A percentile compares a stretch with the other conserved stretches of the same genome.
Conservation (phyloP, 2,113 vertebrate genomes). For the Mormoops blainvillei region DNA sequence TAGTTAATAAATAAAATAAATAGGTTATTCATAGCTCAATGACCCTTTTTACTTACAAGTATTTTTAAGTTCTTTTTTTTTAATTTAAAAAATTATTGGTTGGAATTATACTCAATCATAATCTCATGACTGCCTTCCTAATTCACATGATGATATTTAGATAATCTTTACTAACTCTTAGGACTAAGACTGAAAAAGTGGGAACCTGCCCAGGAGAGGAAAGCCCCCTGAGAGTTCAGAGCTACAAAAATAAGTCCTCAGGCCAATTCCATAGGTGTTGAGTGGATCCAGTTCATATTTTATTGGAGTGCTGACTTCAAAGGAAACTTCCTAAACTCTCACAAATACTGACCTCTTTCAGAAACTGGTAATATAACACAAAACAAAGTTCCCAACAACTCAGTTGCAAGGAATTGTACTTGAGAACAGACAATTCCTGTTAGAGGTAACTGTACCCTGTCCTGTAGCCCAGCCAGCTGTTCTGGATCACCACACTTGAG, state of each 20-base stretch:
- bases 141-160: constrained; percentile 57
- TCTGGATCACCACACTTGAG: constrained; percentile 11
- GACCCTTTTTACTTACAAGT: constrained; percentile 41
- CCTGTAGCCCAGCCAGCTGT: constrained; percentile 17
- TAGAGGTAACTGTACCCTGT: constrained; percentile 54
- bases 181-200: constrained; percentile 14
- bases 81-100: constrained; percentile 51
- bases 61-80: constrained; percentile 35
- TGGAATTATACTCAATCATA: constrained; percentile 47
- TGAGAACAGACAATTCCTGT: constrained; percentile 54
- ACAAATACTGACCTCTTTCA: constrained; percentile 63
- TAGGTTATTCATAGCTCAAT: background rate
- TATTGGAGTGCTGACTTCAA: constrained; percentile 49
- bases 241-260: constrained; percentile 23
- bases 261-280: constrained; percentile 13
- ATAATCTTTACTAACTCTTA: constrained; percentile 40
- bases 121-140: constrained; percentile 45
- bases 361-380: constrained; percentile 48
- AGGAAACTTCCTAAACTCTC: constrained; percentile 54
- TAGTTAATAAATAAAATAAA: background rate
- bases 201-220: constrained; percentile 8
- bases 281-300: constrained; percentile 57
- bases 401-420: constrained; percentile 45
- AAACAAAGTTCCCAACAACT: constrained; percentile 60
- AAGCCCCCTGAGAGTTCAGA: constrained; percentile 6